Percentiles rank a stretch among this genome's conserved stretches.
Conservation (phyloP, 2,113 vertebrate genomes). For the Gavialis gangeticus region DNA sequence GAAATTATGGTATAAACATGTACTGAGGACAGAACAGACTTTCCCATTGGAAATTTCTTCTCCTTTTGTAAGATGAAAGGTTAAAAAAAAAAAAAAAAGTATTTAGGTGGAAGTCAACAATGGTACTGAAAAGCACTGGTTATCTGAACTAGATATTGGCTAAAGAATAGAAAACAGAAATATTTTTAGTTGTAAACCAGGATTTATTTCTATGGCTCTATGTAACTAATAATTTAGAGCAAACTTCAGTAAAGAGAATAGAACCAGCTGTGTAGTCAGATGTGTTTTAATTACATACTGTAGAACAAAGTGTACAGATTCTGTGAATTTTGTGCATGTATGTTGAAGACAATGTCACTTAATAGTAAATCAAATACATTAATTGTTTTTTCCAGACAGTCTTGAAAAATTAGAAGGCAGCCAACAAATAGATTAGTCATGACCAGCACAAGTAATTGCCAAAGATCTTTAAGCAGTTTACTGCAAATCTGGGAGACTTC, state of each 20-base stretch:
- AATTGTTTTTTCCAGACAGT: neutral
- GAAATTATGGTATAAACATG: neutral
- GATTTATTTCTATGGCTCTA: neutral
- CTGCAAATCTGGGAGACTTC: neutral
- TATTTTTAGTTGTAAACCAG: neutral
- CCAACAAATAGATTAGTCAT: rapidly evolving
- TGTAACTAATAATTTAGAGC: neutral
- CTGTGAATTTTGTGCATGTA: neutral
- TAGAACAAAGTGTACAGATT: neutral
- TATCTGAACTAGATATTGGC: neutral
- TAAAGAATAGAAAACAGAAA: neutral
- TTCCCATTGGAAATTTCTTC: neutral
- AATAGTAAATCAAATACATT: neutral
- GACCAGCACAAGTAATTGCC: neutral
- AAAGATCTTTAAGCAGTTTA: neutral
- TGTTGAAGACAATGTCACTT: neutral
- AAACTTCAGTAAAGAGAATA: neutral
- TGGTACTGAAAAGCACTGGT: neutral
- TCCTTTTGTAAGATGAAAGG: neutral
- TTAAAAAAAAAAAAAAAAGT: neutral
- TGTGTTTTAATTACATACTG: neutral
- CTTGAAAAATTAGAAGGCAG: neutral
- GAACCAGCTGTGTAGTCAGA: neutral
- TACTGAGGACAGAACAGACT: neutral
- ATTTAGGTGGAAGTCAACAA: neutral